Evolutionary conservation across 2,797 vertebrate genomes (phyloP), one percentile per base, ranked within the genome.

Genomic region (Poecile montanus): DNA sequence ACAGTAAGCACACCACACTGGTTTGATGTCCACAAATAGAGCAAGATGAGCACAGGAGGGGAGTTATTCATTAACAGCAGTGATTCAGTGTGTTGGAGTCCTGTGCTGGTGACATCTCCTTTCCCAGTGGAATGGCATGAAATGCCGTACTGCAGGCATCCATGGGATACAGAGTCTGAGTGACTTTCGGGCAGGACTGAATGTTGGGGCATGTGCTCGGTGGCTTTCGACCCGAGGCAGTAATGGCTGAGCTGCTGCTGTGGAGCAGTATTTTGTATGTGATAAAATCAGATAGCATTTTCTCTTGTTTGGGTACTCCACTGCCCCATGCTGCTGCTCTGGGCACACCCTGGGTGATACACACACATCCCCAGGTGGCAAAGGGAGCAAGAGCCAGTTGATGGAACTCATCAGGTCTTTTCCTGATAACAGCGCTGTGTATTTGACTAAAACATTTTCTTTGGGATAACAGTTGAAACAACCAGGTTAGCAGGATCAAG

Each of bases 1-100:
- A 96, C 60, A 23, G 80, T 79, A 87, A 97, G 95, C 80, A 74
- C 50, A 67, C 93, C 2, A 27, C 84, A 57, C 78, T 87, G 56
- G 90, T 91, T 91, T 97, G 96, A 94, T 96, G 87, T 67, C 94
- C 93, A 90, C 89, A 95, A 81, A 95, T 83, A 95, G 84, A 95
- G 82, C 89, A 72, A 10, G 86, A 88, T 67, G 86, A 95, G 89
- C 73, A 18, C 68, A 53, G 79, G 74, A 88, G 93, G 92, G 71
- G 50, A 76, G 82, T 89, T 81, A 91, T 71, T 94, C 84, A 70
- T 94, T 93, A 86, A 53, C 32, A 53, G 60, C 23, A 3, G 61
- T 1, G 1, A 77, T 88, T 71, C 10, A 5, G 42, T 34, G 54
- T 70, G 57, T 16, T 6, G 21, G 73, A 67, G 77, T 81, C 54